Conservation (phyloP, 2,888 invertebrate genomes). For the Busseola fusca region DNA sequence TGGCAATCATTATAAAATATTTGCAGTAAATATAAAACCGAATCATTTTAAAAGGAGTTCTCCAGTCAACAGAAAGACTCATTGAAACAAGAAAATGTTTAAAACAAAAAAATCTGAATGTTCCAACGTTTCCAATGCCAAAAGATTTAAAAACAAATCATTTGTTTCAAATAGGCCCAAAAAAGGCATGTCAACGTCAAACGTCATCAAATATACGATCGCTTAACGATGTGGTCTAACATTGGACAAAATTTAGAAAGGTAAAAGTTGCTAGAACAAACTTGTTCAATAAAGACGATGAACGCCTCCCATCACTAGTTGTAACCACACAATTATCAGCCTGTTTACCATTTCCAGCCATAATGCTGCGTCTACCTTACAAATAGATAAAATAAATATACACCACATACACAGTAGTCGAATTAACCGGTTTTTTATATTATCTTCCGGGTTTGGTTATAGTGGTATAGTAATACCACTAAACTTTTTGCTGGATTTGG, state of each 20-base stretch:
- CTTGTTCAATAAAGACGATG: neutral
- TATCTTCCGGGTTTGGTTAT: conserved; percentile 50
- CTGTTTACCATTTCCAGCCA: conserved; percentile 78
- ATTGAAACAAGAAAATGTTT: neutral
- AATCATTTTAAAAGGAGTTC: neutral
- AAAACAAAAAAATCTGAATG: too few relatives aligned
- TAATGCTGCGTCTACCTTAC: conserved; percentile 60
- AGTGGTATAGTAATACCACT: too few relatives aligned
- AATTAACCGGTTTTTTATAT: conserved; percentile 37
- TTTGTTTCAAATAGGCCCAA: neutral
- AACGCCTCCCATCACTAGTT: conserved; percentile 52
- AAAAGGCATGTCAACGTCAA: neutral
- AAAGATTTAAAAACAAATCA: neutral
- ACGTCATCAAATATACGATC: neutral
- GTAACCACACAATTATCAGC: conserved; percentile 81
- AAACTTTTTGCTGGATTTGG: neutral
- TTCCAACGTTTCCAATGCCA: neutral
- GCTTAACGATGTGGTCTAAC: neutral
- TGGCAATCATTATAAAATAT: neutral
- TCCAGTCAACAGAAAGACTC: neutral
- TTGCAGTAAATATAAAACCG: neutral
- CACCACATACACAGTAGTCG: conserved; percentile 57
- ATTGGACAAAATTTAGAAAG: neutral
- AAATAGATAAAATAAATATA: conserved; percentile 68
- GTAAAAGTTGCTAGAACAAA: neutral